Evolutionary conservation across 1,140 invertebrate species (phyloP).

Genomic region (Frieseomelitta varia): DNA sequence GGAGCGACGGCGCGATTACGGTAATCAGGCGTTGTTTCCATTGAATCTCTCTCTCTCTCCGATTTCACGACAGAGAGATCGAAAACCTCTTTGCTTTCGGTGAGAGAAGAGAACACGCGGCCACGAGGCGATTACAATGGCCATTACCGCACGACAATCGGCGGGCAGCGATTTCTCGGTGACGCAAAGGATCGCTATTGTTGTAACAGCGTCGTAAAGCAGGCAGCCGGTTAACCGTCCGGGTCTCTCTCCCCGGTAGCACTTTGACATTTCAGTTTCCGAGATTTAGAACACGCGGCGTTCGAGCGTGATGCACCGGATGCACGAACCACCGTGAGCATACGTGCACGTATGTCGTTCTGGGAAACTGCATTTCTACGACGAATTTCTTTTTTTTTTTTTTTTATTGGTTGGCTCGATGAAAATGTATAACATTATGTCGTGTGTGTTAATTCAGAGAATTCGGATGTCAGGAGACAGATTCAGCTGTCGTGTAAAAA

Average conservation of each 20-base stretch:
- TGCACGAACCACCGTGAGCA: not conserved
- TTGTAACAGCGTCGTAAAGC: constrained; percentile 31
- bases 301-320: not conserved
- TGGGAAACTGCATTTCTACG: too few relatives aligned
- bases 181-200: constrained; percentile 41
- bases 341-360: too few relatives aligned
- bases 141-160: constrained; percentile 26
- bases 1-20: constrained; percentile 1
- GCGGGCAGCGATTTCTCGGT: constrained; percentile 33
- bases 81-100: not conserved
- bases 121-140: constrained; percentile 19
- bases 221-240: not conserved
- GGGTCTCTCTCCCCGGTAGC: constrained; percentile 27
- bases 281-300: constrained; percentile 27
- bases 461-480: too few relatives aligned
- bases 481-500: too few relatives aligned
- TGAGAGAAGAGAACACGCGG: not conserved
- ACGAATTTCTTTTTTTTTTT: too few relatives aligned
- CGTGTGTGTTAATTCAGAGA: too few relatives aligned
- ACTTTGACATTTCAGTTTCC: constrained; percentile 45
- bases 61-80: too few relatives aligned
- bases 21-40: not conserved
- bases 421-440: too few relatives aligned
- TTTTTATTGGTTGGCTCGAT: too few relatives aligned
- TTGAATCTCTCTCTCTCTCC: not conserved